phyloP scores from a whole-genome alignment of 2,888 invertebrate genomes.

The Nipponacmea schrenckii region DNA sequence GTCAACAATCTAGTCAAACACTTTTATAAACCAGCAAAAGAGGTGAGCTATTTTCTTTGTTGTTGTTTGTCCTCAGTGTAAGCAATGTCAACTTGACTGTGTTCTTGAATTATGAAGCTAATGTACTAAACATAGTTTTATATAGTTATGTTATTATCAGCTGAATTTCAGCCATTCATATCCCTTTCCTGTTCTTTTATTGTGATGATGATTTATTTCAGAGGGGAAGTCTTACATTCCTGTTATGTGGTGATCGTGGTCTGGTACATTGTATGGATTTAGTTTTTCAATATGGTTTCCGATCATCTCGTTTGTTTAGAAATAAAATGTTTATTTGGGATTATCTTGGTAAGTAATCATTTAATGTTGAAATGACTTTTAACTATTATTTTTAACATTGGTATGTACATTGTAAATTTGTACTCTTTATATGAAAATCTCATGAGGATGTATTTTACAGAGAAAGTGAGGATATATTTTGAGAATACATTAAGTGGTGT shows the following conservation, averaged over 20 bases:
- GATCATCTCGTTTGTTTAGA: slow-evolving; percentile 90
- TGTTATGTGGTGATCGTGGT: slow-evolving; percentile 95
- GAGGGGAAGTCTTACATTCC: slow-evolving; percentile 78
- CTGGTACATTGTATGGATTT: slow-evolving; percentile 92
- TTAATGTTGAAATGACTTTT: neutral
- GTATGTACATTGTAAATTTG: too few relatives aligned
- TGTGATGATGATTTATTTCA: slow-evolving; percentile 34
- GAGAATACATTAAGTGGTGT: slow-evolving; percentile 64
- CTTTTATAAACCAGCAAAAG: slow-evolving; percentile 89
- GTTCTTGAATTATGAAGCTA: too few relatives aligned
- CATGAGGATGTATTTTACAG: too few relatives aligned
- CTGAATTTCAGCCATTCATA: too few relatives aligned
- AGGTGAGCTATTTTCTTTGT: slow-evolving; percentile 66
- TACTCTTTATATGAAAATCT: too few relatives aligned
- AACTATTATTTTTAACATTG: too few relatives aligned
- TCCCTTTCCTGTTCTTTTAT: too few relatives aligned
- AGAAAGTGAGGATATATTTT: slow-evolving; percentile 70
- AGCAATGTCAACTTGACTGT: too few relatives aligned
- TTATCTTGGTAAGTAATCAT: slow-evolving; percentile 81
- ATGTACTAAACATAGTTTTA: too few relatives aligned
- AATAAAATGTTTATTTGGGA: slow-evolving; percentile 96
- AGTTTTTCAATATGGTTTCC: slow-evolving; percentile 95
- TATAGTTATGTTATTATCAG: too few relatives aligned
- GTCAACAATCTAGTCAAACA: slow-evolving; percentile 97
- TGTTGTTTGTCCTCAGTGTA: too few relatives aligned